Percentiles rank a stretch among this genome's conserved stretches.
Conservation (phyloP, 37 sponge, comb jelly and placozoan species). For the Sycon ciliatum region DNA sequence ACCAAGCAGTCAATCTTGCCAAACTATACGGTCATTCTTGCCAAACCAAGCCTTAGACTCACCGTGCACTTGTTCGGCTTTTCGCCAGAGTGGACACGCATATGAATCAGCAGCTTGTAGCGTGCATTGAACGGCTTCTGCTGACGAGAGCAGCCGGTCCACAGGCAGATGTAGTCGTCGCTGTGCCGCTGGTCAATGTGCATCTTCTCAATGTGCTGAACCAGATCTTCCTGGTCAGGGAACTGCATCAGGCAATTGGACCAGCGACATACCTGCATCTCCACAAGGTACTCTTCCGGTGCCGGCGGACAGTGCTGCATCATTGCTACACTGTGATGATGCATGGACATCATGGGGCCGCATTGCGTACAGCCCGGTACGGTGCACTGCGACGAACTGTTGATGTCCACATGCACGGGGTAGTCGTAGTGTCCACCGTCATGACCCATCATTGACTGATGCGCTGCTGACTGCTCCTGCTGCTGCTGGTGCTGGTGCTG, state of each 20-base stretch:
- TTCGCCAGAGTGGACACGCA: constrained; percentile 89
- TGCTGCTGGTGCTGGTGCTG: constrained; percentile 16
- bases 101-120: constrained; percentile 88
- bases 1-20: too few relatives aligned
- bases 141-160: constrained; percentile 59
- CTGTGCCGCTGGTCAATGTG: constrained; percentile 69
- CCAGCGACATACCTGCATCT: constrained; percentile 56
- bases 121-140: constrained; percentile 85
- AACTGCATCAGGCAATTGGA: constrained; percentile 45
- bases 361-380: too few relatives aligned
- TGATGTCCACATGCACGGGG: too few relatives aligned
- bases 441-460: too few relatives aligned
- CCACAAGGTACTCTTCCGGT: constrained; percentile 2
- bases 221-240: constrained; percentile 58
- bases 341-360: too few relatives aligned
- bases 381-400: too few relatives aligned
- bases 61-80: constrained; percentile 93
- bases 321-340: not conserved
- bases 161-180: constrained; percentile 57
- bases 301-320: not conserved
- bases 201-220: constrained; percentile 67
- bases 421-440: too few relatives aligned
- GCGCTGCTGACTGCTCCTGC: not conserved
- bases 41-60: constrained; percentile 22
- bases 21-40: not conserved